phyloP scores from a whole-genome alignment of 2,888 invertebrate genomes.

The Scrobipalpa atriplicella region DNA sequence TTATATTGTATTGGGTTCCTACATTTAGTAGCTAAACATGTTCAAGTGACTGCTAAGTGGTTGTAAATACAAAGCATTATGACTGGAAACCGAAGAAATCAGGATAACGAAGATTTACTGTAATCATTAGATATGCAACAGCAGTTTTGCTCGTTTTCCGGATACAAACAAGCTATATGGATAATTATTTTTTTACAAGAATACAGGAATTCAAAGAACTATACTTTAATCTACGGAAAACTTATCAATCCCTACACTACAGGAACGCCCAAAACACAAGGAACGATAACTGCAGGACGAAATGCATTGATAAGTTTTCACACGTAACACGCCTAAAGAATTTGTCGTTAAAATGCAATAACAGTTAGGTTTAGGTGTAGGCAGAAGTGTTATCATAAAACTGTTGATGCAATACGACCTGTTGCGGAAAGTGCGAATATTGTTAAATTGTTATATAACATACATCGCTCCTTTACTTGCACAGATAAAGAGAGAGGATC shows the following conservation, averaged over 20 bases:
- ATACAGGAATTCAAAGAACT: too few relatives aligned
- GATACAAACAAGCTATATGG: too few relatives aligned
- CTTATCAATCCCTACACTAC: too few relatives aligned
- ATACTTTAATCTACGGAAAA: too few relatives aligned
- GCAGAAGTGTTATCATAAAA: slow-evolving; percentile 26
- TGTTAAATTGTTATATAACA: slow-evolving; percentile 42
- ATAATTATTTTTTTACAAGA: too few relatives aligned
- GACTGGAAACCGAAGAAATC: not conserved
- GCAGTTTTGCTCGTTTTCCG: not conserved
- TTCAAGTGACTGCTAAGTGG: not conserved
- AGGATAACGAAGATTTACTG: not conserved
- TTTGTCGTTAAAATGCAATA: not conserved
- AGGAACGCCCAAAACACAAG: too few relatives aligned
- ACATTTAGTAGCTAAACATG: not conserved
- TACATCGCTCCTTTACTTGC: slow-evolving; percentile 38
- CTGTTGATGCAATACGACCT: slow-evolving; percentile 21
- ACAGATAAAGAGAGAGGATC: slow-evolving; percentile 3
- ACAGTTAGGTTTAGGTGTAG: not conserved
- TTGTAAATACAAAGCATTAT: not conserved
- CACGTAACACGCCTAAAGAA: not conserved
- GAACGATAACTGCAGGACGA: not conserved
- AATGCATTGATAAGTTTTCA: not conserved
- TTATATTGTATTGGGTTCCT: slow-evolving; percentile 22
- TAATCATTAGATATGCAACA: not conserved
- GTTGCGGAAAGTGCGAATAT: slow-evolving; percentile 45